A percentile compares a stretch with the other conserved stretches of the same genome.
These are phyloP conservation scores for Noctua janthina DNA, from an alignment of 2,888 invertebrate genomes.

Conservation along the genomic window DNA sequence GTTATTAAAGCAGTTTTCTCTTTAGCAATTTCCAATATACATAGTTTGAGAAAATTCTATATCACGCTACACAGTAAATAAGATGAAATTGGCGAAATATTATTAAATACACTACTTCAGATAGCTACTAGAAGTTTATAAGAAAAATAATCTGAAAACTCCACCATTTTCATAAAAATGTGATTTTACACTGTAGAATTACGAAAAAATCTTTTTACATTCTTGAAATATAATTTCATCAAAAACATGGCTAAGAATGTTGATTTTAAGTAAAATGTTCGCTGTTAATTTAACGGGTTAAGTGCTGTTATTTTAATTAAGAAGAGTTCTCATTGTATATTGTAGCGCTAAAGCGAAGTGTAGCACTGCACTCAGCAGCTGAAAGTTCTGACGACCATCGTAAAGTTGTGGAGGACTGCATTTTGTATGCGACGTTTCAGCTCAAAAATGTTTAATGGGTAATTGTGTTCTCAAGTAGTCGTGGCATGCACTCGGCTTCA, in stretches of 20 bases:
- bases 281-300: conserved; percentile 34
- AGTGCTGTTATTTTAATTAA: conserved; percentile 56
- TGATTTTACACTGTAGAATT: conserved; percentile 20
- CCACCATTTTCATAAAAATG: conserved; percentile 4
- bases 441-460: conserved; percentile 40
- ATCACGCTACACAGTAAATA: conserved; percentile 26
- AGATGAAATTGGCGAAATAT: conserved; percentile 23
- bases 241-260: conserved; percentile 51
- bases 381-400: conserved; percentile 33
- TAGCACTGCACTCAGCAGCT: conserved; percentile 46
- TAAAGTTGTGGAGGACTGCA: conserved; percentile 33
- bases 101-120: conserved; percentile 12
- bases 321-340: conserved; percentile 35
- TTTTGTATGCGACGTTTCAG: conserved; percentile 32
- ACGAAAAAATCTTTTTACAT: conserved; percentile 41
- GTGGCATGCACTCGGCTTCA: conserved; percentile 4
- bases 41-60: conserved; percentile 31
- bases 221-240: conserved; percentile 47
- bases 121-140: not conserved
- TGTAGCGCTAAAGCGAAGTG: conserved; percentile 15
- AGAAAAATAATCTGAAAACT: conserved; percentile 3
- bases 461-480: conserved; percentile 41
- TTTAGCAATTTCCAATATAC: conserved; percentile 28
- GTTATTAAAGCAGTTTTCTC: conserved; percentile 9
- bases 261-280: conserved; percentile 45